Base-by-base conservation (phyloP, 2,888 invertebrate species). In the Epirrita christyi region DNA sequence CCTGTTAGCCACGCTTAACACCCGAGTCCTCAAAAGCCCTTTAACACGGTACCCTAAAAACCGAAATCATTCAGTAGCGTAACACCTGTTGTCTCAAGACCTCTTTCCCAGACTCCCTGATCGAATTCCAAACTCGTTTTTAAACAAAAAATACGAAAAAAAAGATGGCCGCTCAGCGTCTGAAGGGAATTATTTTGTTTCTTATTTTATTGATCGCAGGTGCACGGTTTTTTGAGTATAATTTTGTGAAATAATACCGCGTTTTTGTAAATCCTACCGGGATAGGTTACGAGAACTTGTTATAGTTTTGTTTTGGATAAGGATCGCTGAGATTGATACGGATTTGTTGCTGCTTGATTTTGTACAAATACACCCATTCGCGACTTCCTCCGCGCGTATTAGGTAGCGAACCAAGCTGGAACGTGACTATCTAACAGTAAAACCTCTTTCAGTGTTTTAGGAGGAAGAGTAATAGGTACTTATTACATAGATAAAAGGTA, bases 11-110 rank as follows among this genome's bases (percentile, higher is more conserved):
- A 21, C 21, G 21, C 4, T 21, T 21, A 21, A 21, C 21, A 21
- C 21, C 21, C 21, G 11, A 37, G 8, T 9, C 10, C 32, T 9
- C n/a, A 6, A 37, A 13, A 27, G 13, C 13, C 7, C 41, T 34
- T 29, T 44, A 38, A 28, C 28, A 55, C 59, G 41, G 62, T 54
- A 61, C 66, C 64, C 63, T 65, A 67, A 66, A 66, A 58, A 43
- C 32, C 63, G 49, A 72, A 77, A 76, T 70, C 72, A 70, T 73
- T 75, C 82, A 73, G 84, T 81, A 83, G 84, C 81, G 75, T 74
- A 81, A 77, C 88, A 89, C 88, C 89, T 88, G 88, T 88, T 85
- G 83, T 83, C 75, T 75, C 72, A 71, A 76, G 66, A 72, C 70
- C 66, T 74, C 70, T 78, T 86, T 88, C 87, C 86, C 89, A 87